Percentiles rank a stretch among this genome's conserved stretches.
Evolutionary conservation across 2,113 vertebrate genomes (phyloP).

Genomic region (Ictidomys tridecemlineatus): DNA sequence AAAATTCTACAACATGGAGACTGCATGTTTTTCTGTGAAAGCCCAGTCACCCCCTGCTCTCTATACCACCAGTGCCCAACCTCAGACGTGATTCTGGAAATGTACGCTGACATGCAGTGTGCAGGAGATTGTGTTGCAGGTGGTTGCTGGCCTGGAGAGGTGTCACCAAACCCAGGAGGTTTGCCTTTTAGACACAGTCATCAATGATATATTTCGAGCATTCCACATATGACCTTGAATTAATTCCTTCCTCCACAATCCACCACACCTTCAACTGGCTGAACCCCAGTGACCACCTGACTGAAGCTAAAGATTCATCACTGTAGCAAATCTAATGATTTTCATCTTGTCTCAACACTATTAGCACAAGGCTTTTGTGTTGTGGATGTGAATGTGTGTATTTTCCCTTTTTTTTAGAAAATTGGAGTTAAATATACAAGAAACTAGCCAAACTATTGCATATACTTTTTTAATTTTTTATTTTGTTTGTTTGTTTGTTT

Average conservation of each 20-base stretch:
- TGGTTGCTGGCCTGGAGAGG: not conserved
- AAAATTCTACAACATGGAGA: not conserved
- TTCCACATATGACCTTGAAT: not conserved
- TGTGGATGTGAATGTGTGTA: not conserved
- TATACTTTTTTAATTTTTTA: no score
- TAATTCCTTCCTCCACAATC: not conserved
- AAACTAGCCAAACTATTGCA: not conserved
- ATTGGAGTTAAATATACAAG: not conserved
- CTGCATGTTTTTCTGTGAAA: not conserved
- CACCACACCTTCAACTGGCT: not conserved
- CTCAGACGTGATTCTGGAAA: not conserved
- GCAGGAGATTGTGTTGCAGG: not conserved
- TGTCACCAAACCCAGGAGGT: not conserved
- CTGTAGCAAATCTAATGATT: not conserved
- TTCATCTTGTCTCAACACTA: not conserved
- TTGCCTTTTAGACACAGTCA: not conserved
- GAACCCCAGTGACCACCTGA: not conserved
- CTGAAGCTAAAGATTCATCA: not conserved
- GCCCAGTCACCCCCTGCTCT: not conserved
- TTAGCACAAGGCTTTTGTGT: not conserved
- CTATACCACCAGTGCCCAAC: not conserved
- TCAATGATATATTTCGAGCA: not conserved
- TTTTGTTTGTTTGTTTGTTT: no score
- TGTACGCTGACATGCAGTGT: not conserved
- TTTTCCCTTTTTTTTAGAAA: not conserved